Percentiles rank a stretch among this genome's conserved stretches.
Conservation (phyloP, 2,888 invertebrate species). For the Marasmarcha lunaedactyla region DNA sequence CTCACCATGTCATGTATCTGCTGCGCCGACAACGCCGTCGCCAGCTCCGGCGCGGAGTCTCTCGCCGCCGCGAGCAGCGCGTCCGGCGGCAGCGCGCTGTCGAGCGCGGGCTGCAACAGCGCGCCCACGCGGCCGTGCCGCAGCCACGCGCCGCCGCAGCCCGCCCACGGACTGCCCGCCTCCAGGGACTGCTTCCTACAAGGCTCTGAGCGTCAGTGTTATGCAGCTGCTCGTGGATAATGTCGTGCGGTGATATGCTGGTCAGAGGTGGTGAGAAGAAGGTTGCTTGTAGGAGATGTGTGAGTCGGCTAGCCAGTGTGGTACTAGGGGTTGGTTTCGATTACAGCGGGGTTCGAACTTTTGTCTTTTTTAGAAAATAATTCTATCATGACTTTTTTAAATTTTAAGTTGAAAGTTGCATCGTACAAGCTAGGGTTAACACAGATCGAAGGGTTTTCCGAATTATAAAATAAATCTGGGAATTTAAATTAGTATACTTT, state of each 20-base stretch:
- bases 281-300: too few relatives aligned
- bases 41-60: constrained; percentile 86
- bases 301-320: too few relatives aligned
- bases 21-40: constrained; percentile 74
- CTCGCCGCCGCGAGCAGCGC: constrained; percentile 90
- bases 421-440: too few relatives aligned
- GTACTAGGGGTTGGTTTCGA: too few relatives aligned
- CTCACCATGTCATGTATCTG: constrained; percentile 90
- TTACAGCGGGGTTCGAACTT: too few relatives aligned
- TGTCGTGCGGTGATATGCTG: constrained; percentile 11
- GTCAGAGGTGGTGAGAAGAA: too few relatives aligned
- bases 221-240: constrained; percentile 21
- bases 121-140: constrained; percentile 52
- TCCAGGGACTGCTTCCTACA: constrained; percentile 75
- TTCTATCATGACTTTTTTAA: too few relatives aligned
- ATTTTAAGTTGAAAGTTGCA: too few relatives aligned
- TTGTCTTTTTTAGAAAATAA: too few relatives aligned
- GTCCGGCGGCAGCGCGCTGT: constrained; percentile 75
- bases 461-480: too few relatives aligned
- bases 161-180: constrained; percentile 70
- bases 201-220: constrained; percentile 34
- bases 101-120: constrained; percentile 67
- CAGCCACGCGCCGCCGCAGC: constrained; percentile 58
- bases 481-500: too few relatives aligned
- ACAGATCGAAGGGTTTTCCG: too few relatives aligned